Evolutionary conservation across 2,113 vertebrate species (phyloP), one percentile per base, ranked within the genome.

Genomic region (Erpornis zantholeuca): DNA sequence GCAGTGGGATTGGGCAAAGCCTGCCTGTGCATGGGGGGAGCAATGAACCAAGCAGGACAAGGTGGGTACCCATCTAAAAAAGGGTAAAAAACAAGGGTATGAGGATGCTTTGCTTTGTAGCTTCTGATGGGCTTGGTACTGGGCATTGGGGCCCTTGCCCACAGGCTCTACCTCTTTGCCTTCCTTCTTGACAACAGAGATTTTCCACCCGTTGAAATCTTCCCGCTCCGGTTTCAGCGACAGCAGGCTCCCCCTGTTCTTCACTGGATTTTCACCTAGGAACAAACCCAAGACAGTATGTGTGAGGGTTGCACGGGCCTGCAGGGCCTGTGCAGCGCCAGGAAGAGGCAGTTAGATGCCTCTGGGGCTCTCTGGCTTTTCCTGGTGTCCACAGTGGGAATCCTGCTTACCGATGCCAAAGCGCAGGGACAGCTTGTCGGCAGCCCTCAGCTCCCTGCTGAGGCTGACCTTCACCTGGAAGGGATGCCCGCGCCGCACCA

Each of bases 401-500:
- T 22, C 7, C 10, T 63, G 12, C 97, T 97, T 76, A 97, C 97
- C 96, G 0, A 72, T 70, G 60, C 50, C 4, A 0, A 98, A 93
- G 33, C 18, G 56, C 85, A 97, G 61, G 0, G 29, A 10, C 42
- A 97, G 45, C 20, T 86, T 71, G 66, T 98, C 97, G 0, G 15
- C 3, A 15, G 70, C 4, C 5, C 5, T 36, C 53, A 96, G 75
- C 47, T 94, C 71, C 64, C 93, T 82, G 85, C 6, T 92, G 31
- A 97, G 45, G 33, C 2, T 50, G 80, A 97, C 4, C 78, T 28
- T 90, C 36, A 98, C 4, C 10, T 12, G 16, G 52, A 98, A 98
- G 45, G 44, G 6, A 61, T 97, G 82, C 38, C 98, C 98, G 0
- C 96, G 96, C 60, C 97, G 80, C 68, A 97, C 84, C 89, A 97